phyloP scores from a whole-genome alignment of 2,797 vertebrate genomes.

The Pseudotriccus pelzelni region DNA sequence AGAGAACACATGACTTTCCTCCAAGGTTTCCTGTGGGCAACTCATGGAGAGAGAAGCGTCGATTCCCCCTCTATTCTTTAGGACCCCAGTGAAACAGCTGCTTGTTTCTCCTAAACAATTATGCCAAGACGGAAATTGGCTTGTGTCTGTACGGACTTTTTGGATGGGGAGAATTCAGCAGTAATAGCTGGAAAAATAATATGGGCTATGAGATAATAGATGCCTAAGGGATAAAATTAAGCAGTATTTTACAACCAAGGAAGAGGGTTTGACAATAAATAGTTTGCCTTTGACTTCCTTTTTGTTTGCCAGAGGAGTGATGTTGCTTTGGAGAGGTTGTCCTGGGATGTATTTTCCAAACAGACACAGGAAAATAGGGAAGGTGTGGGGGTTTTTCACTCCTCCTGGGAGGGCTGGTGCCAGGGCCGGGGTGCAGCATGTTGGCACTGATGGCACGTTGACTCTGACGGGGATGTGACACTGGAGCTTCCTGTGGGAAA shows the following conservation, averaged over 20 bases:
- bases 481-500: neutral
- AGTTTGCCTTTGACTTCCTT: slow-evolving; percentile 35
- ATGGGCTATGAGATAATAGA: slow-evolving; percentile 60
- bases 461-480: neutral
- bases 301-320: neutral
- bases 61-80: slow-evolving; percentile 6
- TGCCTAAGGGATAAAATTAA: slow-evolving; percentile 63
- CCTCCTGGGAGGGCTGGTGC: neutral
- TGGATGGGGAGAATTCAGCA: slow-evolving; percentile 46
- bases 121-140: slow-evolving; percentile 35
- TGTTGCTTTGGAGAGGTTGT: neutral
- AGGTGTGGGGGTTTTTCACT: neutral
- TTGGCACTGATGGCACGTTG: neutral
- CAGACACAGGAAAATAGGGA: neutral
- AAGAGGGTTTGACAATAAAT: slow-evolving; percentile 50
- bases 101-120: slow-evolving; percentile 54
- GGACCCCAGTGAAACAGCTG: slow-evolving; percentile 57
- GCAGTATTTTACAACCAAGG: slow-evolving; percentile 34
- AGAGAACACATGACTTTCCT: neutral
- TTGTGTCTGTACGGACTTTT: neutral
- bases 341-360: neutral
- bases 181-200: slow-evolving; percentile 57
- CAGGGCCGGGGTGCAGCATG: neutral
- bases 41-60: neutral
- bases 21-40: neutral